A percentile compares a stretch with the other conserved stretches of the same genome.
Conservation (phyloP, 2,113 vertebrate species). For the Rana temporaria region DNA sequence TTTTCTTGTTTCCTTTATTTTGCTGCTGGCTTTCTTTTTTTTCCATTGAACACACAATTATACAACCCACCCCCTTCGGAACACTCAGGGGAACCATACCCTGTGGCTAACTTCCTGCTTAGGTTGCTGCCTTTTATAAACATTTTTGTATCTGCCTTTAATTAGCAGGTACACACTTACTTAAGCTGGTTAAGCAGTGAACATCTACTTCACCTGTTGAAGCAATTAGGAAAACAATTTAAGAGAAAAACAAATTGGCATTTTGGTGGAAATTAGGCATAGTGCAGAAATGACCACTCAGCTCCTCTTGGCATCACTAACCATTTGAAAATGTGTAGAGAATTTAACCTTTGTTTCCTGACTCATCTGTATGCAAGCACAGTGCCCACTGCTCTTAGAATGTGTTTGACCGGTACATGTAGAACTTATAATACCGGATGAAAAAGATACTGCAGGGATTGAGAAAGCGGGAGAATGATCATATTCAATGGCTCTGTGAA, state of each 20-base stretch:
- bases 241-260: background rate
- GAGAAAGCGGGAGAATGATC: conserved; percentile 35
- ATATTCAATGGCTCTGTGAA: background rate
- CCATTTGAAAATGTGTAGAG: conserved; percentile 41
- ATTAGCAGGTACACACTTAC: background rate
- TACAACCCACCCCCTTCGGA: background rate
- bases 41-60: conserved; percentile 36
- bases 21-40: background rate
- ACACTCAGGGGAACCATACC: background rate
- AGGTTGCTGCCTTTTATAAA: conserved; percentile 20
- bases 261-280: background rate
- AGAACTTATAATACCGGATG: conserved; percentile 37
- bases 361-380: conserved; percentile 46
- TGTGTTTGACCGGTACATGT: conserved; percentile 39
- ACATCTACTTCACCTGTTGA: background rate
- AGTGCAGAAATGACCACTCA: background rate
- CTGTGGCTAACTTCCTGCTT: conserved; percentile 23
- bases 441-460: conserved; percentile 25
- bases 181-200: background rate
- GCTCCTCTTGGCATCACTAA: background rate
- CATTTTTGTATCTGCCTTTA: background rate
- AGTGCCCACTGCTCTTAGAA: conserved; percentile 19
- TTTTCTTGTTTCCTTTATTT: conserved; percentile 12
- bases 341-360: conserved; percentile 49
- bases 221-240: background rate